Percentiles rank a stretch among this genome's conserved stretches.
phyloP scores from a whole-genome alignment of 92 coral and sea anemone species.

The Phenganax marumi region DNA sequence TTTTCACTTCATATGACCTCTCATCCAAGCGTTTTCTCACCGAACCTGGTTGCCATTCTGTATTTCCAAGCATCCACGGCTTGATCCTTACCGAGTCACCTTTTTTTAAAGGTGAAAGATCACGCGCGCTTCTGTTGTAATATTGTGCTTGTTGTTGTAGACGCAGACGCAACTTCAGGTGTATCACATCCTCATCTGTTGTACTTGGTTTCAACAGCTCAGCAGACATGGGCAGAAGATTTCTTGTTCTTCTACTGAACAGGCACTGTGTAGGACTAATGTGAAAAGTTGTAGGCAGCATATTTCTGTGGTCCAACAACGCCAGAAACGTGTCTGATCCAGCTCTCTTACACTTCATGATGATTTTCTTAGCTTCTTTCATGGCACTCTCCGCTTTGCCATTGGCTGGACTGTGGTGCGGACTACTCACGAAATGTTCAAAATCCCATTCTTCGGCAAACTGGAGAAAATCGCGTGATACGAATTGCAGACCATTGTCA shows the following conservation, averaged over 20 bases:
- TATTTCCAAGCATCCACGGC: conserved; percentile 25
- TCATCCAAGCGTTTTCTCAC: conserved; percentile 12
- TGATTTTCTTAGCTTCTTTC: conserved; percentile 52
- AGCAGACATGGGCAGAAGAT: conserved; percentile 60
- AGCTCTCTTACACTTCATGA: conserved; percentile 46
- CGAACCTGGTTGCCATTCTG: neutral
- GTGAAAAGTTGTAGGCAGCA: conserved; percentile 51
- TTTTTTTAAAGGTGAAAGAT: conserved; percentile 23
- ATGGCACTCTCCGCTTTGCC: conserved; percentile 57
- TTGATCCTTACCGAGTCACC: conserved; percentile 46
- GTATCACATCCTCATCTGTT: conserved; percentile 27
- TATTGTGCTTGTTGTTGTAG: conserved; percentile 24
- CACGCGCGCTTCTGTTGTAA: conserved; percentile 27
- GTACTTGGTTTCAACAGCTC: conserved; percentile 52
- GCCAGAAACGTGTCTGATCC: conserved; percentile 59
- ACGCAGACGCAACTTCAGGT: conserved; percentile 12
- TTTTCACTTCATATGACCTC: conserved; percentile 35
- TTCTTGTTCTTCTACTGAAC: conserved; percentile 57
- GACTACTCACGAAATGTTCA: conserved; percentile 9
- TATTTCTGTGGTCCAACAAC: conserved; percentile 61
- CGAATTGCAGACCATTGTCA: conserved; percentile 61
- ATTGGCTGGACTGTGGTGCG: conserved; percentile 33
- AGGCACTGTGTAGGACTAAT: conserved; percentile 59
- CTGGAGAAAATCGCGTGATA: conserved; percentile 35
- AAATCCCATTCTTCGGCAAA: conserved; percentile 31